phyloP scores from a whole-genome alignment of 2,888 invertebrate species.

The Drosophila suboccidentalis region DNA sequence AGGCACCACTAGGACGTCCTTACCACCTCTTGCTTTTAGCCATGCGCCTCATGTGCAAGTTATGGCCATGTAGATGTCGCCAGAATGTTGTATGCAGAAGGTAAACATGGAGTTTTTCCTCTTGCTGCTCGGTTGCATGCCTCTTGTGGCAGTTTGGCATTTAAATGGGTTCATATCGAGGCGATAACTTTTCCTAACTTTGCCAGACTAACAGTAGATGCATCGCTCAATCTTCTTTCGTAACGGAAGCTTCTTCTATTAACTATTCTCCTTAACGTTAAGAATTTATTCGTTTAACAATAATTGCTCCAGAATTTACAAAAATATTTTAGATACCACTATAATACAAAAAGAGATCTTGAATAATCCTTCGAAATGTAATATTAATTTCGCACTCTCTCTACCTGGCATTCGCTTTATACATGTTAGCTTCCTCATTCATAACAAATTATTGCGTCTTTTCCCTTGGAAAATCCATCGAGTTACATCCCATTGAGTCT shows the following conservation, averaged over 20 bases:
- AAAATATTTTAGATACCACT: too few relatives aligned
- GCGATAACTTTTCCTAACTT: conserved; percentile 37
- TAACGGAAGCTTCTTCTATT: conserved; percentile 22
- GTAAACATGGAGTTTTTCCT: conserved; percentile 48
- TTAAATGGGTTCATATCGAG: conserved; percentile 61
- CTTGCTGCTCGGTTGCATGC: conserved; percentile 17
- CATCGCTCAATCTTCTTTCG: conserved; percentile 40
- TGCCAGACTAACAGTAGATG: conserved; percentile 20
- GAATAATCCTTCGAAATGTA: not conserved
- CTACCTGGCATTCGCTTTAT: not conserved
- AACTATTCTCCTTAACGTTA: not conserved
- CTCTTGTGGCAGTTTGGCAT: conserved; percentile 54
- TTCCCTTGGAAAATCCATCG: not conserved
- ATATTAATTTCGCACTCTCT: not conserved
- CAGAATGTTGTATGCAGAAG: conserved; percentile 51
- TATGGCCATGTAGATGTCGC: conserved; percentile 64
- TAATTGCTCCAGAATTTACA: too few relatives aligned
- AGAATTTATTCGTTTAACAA: too few relatives aligned
- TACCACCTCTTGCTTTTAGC: conserved; percentile 4
- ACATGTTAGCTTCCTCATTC: conserved; percentile 7
- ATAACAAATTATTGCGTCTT: conserved; percentile 13
- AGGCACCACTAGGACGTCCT: not conserved
- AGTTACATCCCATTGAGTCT: not conserved
- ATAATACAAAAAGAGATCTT: not conserved
- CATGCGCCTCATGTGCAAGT: conserved; percentile 37